phyloP scores from a whole-genome alignment of 2,888 invertebrate species.

The Stenurella melanura region DNA sequence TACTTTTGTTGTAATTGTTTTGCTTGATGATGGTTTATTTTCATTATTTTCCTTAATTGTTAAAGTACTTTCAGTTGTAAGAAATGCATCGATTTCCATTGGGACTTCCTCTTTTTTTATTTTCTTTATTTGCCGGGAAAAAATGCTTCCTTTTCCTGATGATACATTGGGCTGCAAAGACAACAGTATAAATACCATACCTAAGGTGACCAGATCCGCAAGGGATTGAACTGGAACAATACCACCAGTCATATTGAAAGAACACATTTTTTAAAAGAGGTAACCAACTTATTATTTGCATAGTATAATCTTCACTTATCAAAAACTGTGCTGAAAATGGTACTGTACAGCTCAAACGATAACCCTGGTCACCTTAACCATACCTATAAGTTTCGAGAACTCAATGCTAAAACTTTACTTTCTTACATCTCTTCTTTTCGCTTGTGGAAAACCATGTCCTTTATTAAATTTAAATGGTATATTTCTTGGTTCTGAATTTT shows the following conservation, averaged over 20 bases:
- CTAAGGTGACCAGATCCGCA: too few species aligned
- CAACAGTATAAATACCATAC: not conserved
- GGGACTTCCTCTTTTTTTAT: slow-evolving; percentile 59
- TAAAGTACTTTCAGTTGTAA: slow-evolving; percentile 63
- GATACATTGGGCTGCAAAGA: slow-evolving; percentile 58
- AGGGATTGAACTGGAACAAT: too few species aligned
- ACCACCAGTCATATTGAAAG: too few species aligned
- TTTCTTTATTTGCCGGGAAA: slow-evolving; percentile 74
- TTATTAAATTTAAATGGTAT: slow-evolving; percentile 58
- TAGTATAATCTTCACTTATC: too few species aligned
- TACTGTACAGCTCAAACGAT: too few species aligned
- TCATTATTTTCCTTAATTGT: slow-evolving; percentile 49
- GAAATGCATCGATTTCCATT: slow-evolving; percentile 55
- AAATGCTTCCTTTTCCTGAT: slow-evolving; percentile 74
- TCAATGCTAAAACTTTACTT: not conserved
- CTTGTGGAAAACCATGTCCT: slow-evolving; percentile 75
- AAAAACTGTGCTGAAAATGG: too few species aligned
- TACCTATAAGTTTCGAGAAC: not conserved
- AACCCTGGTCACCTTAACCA: too few species aligned
- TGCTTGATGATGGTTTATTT: slow-evolving; percentile 23
- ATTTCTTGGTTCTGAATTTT: slow-evolving; percentile 61
- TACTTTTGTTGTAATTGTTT: not conserved
- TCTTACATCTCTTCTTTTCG: slow-evolving; percentile 71
- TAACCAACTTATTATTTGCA: too few species aligned
- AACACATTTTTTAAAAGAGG: too few species aligned